A percentile compares a stretch with the other conserved stretches of the same genome.
phyloP scores from a whole-genome alignment of 1,140 invertebrate genomes.

The Luehdorfia chinensis region DNA sequence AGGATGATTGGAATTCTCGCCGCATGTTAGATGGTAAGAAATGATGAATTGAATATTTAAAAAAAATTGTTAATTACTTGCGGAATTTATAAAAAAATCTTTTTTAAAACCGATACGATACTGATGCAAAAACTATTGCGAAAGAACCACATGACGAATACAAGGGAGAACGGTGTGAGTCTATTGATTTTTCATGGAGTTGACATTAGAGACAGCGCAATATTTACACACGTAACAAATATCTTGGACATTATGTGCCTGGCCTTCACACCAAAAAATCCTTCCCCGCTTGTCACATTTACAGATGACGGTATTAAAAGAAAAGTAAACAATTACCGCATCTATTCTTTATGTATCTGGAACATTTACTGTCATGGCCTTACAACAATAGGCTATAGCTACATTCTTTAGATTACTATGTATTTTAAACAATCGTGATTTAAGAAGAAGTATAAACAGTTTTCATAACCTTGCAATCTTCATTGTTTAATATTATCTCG shows the following conservation, averaged over 20 bases:
- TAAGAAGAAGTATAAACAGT: too few species aligned
- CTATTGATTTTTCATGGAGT: conserved; percentile 34
- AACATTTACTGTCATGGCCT: not conserved
- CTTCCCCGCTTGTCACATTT: not conserved
- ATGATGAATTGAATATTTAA: too few species aligned
- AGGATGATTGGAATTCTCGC: conserved; percentile 50
- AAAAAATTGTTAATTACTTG: too few species aligned
- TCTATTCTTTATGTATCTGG: not conserved
- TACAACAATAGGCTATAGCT: not conserved
- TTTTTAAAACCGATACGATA: too few species aligned
- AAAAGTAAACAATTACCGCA: too few species aligned
- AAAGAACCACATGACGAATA: conserved; percentile 7
- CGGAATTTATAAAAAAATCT: too few species aligned
- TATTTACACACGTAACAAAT: conserved; percentile 24
- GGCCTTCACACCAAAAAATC: not conserved
- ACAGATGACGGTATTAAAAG: too few species aligned
- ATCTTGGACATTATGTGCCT: not conserved
- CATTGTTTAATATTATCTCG: too few species aligned
- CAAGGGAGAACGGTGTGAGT: not conserved
- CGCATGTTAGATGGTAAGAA: conserved; percentile 67
- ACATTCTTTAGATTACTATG: not conserved
- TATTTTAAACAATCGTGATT: too few species aligned
- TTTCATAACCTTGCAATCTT: too few species aligned
- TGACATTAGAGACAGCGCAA: conserved; percentile 24
- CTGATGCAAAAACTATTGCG: too few species aligned